Conservation (phyloP, 1,140 invertebrate genomes). For the Eriosoma lanigerum region DNA sequence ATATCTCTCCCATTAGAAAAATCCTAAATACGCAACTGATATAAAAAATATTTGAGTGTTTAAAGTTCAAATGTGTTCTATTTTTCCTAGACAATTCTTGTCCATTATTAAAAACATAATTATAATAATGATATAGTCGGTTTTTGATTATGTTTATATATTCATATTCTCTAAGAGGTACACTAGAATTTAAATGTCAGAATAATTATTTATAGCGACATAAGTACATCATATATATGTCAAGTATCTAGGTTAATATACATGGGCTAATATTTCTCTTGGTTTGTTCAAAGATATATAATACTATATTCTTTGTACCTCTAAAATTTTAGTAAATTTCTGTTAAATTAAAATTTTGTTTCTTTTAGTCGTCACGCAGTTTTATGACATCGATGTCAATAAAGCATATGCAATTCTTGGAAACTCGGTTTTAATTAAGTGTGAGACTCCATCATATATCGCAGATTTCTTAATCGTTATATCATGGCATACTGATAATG, state of each 20-base stretch:
- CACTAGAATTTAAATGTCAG: background rate
- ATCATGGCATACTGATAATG: slow-evolving; percentile 82
- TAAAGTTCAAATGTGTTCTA: background rate
- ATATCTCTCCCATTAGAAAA: too few relatives aligned
- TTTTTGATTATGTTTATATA: background rate
- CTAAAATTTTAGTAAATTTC: background rate
- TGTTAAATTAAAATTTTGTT: background rate
- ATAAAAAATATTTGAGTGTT: slow-evolving; percentile 2
- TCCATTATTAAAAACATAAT: background rate
- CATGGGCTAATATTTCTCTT: background rate
- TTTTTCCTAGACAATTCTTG: slow-evolving; percentile 9
- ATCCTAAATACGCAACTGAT: too few relatives aligned
- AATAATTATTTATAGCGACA: background rate
- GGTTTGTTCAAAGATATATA: background rate
- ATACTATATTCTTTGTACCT: background rate
- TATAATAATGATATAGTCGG: background rate
- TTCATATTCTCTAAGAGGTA: background rate
- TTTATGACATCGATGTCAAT: slow-evolving; percentile 84
- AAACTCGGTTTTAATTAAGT: slow-evolving; percentile 88
- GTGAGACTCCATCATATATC: slow-evolving; percentile 88
- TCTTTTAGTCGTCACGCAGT: slow-evolving; percentile 78
- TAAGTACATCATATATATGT: background rate
- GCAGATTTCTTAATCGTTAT: slow-evolving; percentile 87
- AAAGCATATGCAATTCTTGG: slow-evolving; percentile 89
- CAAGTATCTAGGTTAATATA: slow-evolving; percentile 4